These are phyloP conservation scores for Pinna nobilis DNA, from an alignment of 1,140 invertebrate species.

Conservation along the genomic window DNA sequence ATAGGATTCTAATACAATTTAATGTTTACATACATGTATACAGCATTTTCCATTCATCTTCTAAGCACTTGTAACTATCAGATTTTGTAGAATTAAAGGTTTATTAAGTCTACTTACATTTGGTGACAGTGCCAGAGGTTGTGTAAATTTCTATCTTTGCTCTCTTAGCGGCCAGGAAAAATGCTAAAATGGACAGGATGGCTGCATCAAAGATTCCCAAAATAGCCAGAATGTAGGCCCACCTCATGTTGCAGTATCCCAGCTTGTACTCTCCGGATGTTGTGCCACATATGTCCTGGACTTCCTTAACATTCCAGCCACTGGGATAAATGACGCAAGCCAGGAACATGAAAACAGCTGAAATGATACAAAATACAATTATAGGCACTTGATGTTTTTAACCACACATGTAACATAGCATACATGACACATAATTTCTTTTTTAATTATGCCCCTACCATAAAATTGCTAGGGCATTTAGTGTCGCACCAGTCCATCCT, in stretches of 20 bases:
- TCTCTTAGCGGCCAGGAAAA: slow-evolving; percentile 88
- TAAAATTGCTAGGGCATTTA: no score
- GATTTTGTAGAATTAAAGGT: no score
- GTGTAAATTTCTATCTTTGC: slow-evolving; percentile 64
- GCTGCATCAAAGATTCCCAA: slow-evolving; percentile 94
- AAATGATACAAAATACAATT: slow-evolving; percentile 32
- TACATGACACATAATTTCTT: no score
- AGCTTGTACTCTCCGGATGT: slow-evolving; percentile 85
- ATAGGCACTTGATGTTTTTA: no score
- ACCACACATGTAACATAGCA: no score
- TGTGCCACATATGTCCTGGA: slow-evolving; percentile 88
- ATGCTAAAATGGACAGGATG: slow-evolving; percentile 91
- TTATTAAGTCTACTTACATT: slow-evolving; percentile 63
- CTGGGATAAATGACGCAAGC: slow-evolving; percentile 87
- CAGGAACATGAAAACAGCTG: slow-evolving; percentile 79
- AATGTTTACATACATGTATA: not conserved
- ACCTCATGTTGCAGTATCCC: slow-evolving; percentile 91
- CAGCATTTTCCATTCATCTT: slow-evolving; percentile 4
- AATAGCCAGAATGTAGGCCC: slow-evolving; percentile 96
- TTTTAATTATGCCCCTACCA: no score
- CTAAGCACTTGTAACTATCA: no score
- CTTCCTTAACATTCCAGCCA: slow-evolving; percentile 90
- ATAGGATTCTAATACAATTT: no score
- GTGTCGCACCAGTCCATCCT: no score
- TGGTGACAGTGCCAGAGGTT: slow-evolving; percentile 62